Conservation (phyloP, 2,888 invertebrate species). For the Eremobia ochroleuca region DNA sequence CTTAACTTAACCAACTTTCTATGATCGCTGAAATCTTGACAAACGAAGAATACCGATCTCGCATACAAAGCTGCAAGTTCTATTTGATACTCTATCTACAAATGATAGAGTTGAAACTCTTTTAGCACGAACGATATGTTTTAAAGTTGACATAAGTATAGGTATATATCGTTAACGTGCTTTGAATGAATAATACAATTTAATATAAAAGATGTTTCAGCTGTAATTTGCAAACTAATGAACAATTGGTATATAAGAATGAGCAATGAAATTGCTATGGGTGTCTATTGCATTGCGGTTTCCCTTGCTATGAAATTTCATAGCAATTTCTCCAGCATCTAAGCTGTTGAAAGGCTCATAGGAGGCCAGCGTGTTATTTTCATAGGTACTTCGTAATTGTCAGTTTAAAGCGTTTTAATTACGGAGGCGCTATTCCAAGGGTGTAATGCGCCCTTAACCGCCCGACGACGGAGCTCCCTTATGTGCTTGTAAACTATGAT, state of each 20-base stretch:
- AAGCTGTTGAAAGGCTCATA: slow-evolving; percentile 73
- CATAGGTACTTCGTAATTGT: slow-evolving; percentile 84
- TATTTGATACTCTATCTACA: slow-evolving; percentile 21
- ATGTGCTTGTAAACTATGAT: slow-evolving; percentile 87
- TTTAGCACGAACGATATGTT: slow-evolving; percentile 6
- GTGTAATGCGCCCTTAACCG: slow-evolving; percentile 87
- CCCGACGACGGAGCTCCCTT: slow-evolving; percentile 77
- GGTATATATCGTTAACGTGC: slow-evolving; percentile 33
- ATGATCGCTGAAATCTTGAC: slow-evolving; percentile 43
- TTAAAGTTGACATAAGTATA: slow-evolving; percentile 35
- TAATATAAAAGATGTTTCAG: slow-evolving; percentile 37
- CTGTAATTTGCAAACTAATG: slow-evolving; percentile 50
- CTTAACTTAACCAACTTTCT: slow-evolving; percentile 48
- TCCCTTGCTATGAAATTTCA: slow-evolving; percentile 58
- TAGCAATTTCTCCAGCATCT: slow-evolving; percentile 60
- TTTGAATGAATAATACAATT: slow-evolving; percentile 51
- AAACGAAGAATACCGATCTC: slow-evolving; percentile 52
- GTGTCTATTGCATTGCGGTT: slow-evolving; percentile 39
- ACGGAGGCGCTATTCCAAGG: slow-evolving; percentile 86
- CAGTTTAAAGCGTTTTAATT: slow-evolving; percentile 89
- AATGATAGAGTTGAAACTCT: slow-evolving; percentile 42
- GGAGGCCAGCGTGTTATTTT: slow-evolving; percentile 72
- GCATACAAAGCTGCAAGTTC: background rate
- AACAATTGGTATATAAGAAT: slow-evolving; percentile 42
- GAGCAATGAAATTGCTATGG: slow-evolving; percentile 20